A percentile compares a stretch with the other conserved stretches of the same genome.
phyloP scores from a whole-genome alignment of 92 coral and sea anemone genomes.

The Anthopleura xanthogrammica region DNA sequence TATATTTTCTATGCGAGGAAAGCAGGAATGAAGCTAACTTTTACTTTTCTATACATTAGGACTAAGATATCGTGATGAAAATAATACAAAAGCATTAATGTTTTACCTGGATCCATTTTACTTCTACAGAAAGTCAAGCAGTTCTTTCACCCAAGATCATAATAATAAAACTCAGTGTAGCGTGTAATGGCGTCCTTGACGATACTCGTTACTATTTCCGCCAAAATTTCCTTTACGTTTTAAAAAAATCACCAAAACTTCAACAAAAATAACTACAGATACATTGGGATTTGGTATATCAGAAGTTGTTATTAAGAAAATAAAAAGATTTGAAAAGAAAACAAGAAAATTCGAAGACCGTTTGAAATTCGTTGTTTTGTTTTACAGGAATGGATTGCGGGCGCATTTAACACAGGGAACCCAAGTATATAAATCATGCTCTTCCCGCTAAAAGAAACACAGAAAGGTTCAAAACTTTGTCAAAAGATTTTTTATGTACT shows the following conservation, averaged over 20 bases:
- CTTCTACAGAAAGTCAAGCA: not conserved
- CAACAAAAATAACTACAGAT: not conserved
- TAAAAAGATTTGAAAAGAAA: not conserved
- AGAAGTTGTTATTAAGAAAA: not conserved
- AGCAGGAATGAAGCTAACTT: not conserved
- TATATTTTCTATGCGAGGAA: not conserved
- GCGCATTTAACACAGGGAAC: constrained; percentile 27
- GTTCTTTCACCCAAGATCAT: not conserved
- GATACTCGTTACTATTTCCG: constrained; percentile 8
- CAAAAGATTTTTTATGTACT: no score
- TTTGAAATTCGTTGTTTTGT: constrained; percentile 29
- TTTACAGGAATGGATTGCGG: constrained; percentile 33
- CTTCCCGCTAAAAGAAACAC: not conserved
- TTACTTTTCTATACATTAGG: not conserved
- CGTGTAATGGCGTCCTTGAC: constrained; percentile 34
- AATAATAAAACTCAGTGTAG: constrained; percentile 2
- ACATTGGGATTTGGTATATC: not conserved
- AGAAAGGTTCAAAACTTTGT: no score
- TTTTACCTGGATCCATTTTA: constrained; percentile 22
- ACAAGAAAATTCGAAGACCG: not conserved
- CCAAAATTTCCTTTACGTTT: not conserved
- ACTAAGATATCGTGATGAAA: not conserved
- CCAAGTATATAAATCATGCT: not conserved
- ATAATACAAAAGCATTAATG: not conserved
- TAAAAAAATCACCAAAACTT: not conserved